A percentile compares a stretch with the other conserved stretches of the same genome.
These are phyloP conservation scores for Drosophila ustulata DNA, from an alignment of 2,888 invertebrate species.

Conservation along the genomic window DNA sequence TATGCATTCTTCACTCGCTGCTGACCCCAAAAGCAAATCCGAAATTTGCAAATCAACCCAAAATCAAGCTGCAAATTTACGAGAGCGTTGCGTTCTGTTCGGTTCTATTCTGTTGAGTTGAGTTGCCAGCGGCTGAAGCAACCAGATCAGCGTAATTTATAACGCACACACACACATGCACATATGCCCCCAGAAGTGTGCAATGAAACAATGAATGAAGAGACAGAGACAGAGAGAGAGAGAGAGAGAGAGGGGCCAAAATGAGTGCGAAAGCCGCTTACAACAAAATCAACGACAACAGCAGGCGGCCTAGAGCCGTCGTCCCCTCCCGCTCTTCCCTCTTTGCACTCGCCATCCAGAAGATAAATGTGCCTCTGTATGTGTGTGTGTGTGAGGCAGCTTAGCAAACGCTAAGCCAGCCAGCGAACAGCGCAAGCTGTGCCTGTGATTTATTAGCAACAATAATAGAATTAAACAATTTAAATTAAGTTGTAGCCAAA, in stretches of 20 bases:
- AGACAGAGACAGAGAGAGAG: conserved; percentile 2
- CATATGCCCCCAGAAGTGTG: conserved; percentile 30
- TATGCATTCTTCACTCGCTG: background rate
- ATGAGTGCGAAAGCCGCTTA: conserved; percentile 72
- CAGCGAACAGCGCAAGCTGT: conserved; percentile 75
- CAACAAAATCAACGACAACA: conserved; percentile 65
- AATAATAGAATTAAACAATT: conserved; percentile 84
- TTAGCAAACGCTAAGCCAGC: conserved; percentile 79
- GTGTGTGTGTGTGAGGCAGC: conserved; percentile 51
- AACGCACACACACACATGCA: conserved; percentile 30
- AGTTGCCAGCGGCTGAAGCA: conserved; percentile 47
- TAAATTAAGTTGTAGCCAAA: conserved; percentile 84
- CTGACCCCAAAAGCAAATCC: conserved; percentile 25
- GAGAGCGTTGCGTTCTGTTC: conserved; percentile 20
- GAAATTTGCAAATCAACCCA: conserved; percentile 60
- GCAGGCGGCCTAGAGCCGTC: conserved; percentile 30
- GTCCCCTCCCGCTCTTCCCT: background rate
- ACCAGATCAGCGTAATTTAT: conserved; percentile 74
- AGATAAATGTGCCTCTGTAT: conserved; percentile 70
- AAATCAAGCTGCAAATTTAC: conserved; percentile 69
- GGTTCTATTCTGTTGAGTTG: background rate
- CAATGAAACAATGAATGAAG: conserved; percentile 40
- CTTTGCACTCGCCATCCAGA: conserved; percentile 27
- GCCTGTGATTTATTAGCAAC: conserved; percentile 83
- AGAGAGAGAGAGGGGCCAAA: conserved; percentile 23